Evolutionary conservation across 2,113 vertebrate species (phyloP).

Genomic region (Sander lucioperca): DNA sequence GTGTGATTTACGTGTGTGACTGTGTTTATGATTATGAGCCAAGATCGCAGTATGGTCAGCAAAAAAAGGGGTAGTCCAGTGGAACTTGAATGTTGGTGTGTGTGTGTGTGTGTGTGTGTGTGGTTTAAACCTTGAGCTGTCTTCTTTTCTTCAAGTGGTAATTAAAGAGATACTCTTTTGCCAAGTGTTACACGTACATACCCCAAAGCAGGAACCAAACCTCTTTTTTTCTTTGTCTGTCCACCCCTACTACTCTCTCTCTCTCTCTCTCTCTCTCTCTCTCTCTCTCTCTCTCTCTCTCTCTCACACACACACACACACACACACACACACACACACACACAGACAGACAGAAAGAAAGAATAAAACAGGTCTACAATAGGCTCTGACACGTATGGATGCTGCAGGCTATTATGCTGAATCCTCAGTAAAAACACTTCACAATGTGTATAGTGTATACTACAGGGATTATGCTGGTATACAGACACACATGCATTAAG

Average conservation of each 20-base stretch:
- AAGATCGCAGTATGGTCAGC: slow-evolving; percentile 35
- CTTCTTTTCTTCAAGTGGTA: slow-evolving; percentile 33
- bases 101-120: slow-evolving; percentile 13
- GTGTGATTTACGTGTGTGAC: slow-evolving; percentile 3
- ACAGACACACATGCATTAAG: slow-evolving; percentile 2
- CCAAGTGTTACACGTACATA: slow-evolving; percentile 18
- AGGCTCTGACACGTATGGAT: slow-evolving; percentile 24
- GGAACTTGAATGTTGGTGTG: not conserved
- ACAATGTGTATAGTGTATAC: slow-evolving; percentile 23
- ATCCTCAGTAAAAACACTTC: slow-evolving; percentile 46
- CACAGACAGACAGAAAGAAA: not conserved
- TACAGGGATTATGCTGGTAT: slow-evolving; percentile 21
- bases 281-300: too few relatives aligned
- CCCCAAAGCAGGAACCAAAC: slow-evolving; percentile 18
- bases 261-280: not conserved
- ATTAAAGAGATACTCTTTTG: slow-evolving; percentile 35
- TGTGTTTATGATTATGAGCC: slow-evolving; percentile 15
- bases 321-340: slow-evolving; percentile 7
- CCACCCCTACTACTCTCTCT: too few relatives aligned
- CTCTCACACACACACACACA: not conserved
- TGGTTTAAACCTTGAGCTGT: slow-evolving; percentile 20
- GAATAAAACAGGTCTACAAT: slow-evolving; percentile 17
- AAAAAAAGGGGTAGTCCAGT: slow-evolving; percentile 28
- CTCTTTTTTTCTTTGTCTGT: not conserved
- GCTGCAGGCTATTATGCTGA: slow-evolving; percentile 35